Evolutionary conservation across 1,140 invertebrate genomes (phyloP).

Genomic region (Chelonus insularis): DNA sequence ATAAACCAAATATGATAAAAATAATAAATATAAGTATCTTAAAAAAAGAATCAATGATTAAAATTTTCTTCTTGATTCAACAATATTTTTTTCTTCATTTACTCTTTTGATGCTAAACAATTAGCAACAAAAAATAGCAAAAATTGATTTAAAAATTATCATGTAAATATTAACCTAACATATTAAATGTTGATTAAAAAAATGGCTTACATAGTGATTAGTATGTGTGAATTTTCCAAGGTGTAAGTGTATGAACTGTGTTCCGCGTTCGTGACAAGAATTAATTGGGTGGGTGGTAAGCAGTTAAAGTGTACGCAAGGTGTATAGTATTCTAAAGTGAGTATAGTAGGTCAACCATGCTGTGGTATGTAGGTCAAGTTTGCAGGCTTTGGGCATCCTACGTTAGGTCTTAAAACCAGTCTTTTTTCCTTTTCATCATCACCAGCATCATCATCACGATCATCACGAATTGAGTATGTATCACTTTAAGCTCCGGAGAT

Average conservation of each 20-base stretch:
- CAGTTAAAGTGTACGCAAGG: background rate
- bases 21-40: too few relatives aligned
- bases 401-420: conserved; percentile 5
- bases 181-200: too few relatives aligned
- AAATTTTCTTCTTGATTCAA: too few relatives aligned
- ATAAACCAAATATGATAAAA: too few relatives aligned
- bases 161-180: too few relatives aligned
- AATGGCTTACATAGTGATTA: background rate
- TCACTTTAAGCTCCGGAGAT: too few relatives aligned
- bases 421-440: conserved; percentile 6
- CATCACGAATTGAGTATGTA: too few relatives aligned
- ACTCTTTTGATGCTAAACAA: too few relatives aligned
- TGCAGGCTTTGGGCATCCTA: conserved; percentile 24
- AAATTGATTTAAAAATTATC: too few relatives aligned
- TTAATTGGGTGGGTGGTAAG: conserved; percentile 10
- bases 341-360: conserved; percentile 23
- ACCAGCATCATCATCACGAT: conserved; percentile 1
- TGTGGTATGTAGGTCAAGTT: conserved; percentile 25
- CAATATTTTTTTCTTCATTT: too few relatives aligned
- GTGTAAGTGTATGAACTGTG: conserved; percentile 1
- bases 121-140: too few relatives aligned
- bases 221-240: background rate
- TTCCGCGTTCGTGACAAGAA: conserved; percentile 10
- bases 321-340: background rate
- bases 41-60: too few relatives aligned